Evolutionary conservation across 2,113 vertebrate species (phyloP).

Genomic region (Calidris pugnax): DNA sequence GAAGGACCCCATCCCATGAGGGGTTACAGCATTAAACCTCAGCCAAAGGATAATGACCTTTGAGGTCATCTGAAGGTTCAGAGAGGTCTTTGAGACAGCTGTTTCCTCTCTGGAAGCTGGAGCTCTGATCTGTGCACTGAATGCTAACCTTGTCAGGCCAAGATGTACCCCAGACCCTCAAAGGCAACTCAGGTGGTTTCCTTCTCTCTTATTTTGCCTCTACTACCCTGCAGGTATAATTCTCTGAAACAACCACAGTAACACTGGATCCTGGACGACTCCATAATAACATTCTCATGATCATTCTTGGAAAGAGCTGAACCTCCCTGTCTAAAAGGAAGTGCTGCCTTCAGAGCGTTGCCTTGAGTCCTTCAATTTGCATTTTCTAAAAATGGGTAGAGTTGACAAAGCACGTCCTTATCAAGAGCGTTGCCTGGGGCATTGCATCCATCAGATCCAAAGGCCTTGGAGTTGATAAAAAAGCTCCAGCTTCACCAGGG

Average conservation of each 20-base stretch:
- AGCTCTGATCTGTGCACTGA: not conserved
- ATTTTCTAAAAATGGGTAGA: not conserved
- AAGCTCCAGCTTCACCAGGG: not conserved
- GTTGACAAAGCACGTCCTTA: not conserved
- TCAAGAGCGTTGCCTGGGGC: not conserved
- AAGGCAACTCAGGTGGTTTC: not conserved
- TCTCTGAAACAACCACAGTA: not conserved
- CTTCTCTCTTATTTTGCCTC: not conserved
- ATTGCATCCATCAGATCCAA: not conserved
- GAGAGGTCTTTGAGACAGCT: not conserved
- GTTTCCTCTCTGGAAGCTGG: not conserved
- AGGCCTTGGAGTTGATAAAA: not conserved
- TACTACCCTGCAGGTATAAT: rapidly evolving
- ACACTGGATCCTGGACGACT: too few species aligned
- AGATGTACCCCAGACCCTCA: not conserved
- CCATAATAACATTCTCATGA: not conserved
- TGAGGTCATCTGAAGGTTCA: not conserved
- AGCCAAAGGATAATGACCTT: not conserved
- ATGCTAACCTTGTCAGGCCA: too few species aligned
- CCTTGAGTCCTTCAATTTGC: too few species aligned
- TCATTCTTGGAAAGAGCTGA: not conserved
- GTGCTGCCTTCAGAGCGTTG: not conserved
- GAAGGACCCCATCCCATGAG: not conserved
- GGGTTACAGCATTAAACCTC: not conserved
- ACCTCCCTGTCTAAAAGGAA: not conserved